These are phyloP conservation scores for Microcebus murinus DNA, from an alignment of 2,113 vertebrate species.

Conservation along the genomic window DNA sequence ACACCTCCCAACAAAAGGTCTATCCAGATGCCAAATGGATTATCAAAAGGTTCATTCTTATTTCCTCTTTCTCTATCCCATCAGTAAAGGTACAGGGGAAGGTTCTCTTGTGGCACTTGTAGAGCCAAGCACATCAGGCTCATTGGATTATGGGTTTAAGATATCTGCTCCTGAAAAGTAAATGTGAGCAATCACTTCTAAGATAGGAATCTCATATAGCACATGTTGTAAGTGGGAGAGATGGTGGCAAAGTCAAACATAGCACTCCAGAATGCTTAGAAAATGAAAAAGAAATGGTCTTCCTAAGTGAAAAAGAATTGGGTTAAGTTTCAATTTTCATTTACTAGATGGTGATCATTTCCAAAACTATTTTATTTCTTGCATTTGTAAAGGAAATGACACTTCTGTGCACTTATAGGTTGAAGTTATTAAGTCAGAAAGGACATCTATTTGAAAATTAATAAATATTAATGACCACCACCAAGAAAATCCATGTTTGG, in stretches of 20 bases:
- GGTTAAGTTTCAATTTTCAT: neutral
- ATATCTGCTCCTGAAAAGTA: neutral
- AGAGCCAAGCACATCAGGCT: neutral
- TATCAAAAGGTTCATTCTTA: neutral
- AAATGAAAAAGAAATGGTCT: neutral
- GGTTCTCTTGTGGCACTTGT: neutral
- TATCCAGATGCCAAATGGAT: neutral
- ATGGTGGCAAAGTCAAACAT: neutral
- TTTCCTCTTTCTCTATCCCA: neutral
- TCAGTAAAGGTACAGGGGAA: neutral
- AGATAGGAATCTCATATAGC: neutral
- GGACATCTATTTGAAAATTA: neutral
- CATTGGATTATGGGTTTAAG: neutral
- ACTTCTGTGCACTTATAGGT: neutral
- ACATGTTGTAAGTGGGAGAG: neutral
- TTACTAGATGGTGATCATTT: neutral
- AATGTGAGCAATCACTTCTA: neutral
- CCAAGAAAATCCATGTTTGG: neutral
- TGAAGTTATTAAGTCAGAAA: neutral
- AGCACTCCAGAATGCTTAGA: neutral
- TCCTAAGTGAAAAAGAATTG: neutral
- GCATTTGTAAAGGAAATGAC: neutral
- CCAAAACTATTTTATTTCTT: neutral
- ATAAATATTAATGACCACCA: neutral
- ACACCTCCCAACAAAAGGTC: neutral